These are phyloP conservation scores for Columba guinea DNA, from an alignment of 2,797 vertebrate species.

Conservation along the genomic window DNA sequence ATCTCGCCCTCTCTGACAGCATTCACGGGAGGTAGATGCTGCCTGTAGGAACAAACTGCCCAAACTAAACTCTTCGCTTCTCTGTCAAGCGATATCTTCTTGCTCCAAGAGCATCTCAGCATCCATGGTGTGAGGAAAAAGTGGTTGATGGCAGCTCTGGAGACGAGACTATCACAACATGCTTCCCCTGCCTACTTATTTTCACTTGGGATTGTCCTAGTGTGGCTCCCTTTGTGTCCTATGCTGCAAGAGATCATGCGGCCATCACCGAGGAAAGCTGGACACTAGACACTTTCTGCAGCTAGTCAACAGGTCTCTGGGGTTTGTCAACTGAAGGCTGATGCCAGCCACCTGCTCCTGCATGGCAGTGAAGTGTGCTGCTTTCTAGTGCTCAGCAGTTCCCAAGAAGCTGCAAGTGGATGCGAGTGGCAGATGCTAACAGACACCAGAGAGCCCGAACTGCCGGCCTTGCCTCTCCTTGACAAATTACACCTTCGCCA, in stretches of 20 bases:
- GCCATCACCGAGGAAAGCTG: conserved; percentile 42
- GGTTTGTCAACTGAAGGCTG: conserved; percentile 51
- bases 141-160: neutral
- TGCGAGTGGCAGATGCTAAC: conserved; percentile 43
- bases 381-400: neutral
- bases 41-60: neutral
- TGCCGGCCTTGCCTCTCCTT: neutral
- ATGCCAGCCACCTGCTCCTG: conserved; percentile 4
- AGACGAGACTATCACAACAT: fast-evolving
- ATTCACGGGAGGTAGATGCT: neutral
- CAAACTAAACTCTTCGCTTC: neutral
- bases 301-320: conserved; percentile 50
- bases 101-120: neutral
- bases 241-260: fast-evolving
- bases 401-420: conserved; percentile 20
- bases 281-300: conserved; percentile 47
- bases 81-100: neutral
- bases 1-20: neutral
- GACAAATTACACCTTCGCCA: conserved; percentile 51
- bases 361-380: conserved; percentile 1
- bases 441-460: conserved; percentile 8
- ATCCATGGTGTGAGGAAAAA: neutral
- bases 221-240: neutral
- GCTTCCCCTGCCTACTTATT: neutral
- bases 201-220: neutral